Percentiles rank a stretch among this genome's conserved stretches.
Evolutionary conservation across 35 echinoderm and acorn worm species (phyloP).

Genomic region (Amphiura filiformis): DNA sequence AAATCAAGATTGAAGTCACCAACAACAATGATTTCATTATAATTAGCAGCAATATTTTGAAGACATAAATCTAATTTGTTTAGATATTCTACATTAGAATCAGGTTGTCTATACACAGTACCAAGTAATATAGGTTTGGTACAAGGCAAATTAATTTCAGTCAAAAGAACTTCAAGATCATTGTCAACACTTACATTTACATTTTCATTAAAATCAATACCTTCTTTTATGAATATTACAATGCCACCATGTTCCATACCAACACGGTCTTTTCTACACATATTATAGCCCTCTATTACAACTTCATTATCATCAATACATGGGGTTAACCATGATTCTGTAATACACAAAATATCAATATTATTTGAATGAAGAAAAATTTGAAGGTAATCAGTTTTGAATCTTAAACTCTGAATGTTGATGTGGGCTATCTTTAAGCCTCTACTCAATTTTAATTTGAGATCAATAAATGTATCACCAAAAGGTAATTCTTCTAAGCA

Average conservation of each 20-base stretch:
- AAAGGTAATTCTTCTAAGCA: background rate
- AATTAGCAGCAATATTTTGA: background rate
- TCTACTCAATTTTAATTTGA: background rate
- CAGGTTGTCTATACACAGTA: background rate
- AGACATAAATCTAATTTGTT: background rate
- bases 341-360: conserved; percentile 7
- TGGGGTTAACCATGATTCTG: background rate
- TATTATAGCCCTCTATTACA: background rate
- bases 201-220: conserved; percentile 2
- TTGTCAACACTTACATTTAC: background rate
- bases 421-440: background rate
- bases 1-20: background rate
- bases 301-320: background rate
- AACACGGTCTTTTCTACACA: background rate
- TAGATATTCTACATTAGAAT: background rate
- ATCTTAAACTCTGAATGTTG: background rate
- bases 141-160: background rate
- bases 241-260: background rate
- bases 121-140: background rate
- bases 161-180: background rate
- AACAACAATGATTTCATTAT: background rate
- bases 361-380: background rate
- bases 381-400: background rate
- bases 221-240: background rate
- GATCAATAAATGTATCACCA: background rate